phyloP scores from a whole-genome alignment of 2,888 invertebrate species.

The Urechis unicinctus region DNA sequence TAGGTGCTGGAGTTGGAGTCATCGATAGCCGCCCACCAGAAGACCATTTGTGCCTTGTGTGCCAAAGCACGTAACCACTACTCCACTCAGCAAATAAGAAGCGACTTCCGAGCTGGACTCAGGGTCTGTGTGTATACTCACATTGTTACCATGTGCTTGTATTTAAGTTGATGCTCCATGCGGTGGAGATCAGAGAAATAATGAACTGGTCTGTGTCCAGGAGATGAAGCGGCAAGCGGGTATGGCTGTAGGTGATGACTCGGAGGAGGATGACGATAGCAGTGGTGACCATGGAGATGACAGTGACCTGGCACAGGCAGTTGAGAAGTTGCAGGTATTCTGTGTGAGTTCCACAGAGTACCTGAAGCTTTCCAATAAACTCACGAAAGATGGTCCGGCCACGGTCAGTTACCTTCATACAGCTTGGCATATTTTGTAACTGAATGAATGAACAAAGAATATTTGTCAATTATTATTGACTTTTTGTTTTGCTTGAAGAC shows the following conservation, averaged over 20 bases:
- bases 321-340: constrained; percentile 30
- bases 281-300: constrained; percentile 21
- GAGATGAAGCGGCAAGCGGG: neutral
- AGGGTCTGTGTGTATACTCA: constrained; percentile 18
- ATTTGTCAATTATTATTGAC: neutral
- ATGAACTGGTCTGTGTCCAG: neutral
- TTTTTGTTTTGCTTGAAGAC: neutral
- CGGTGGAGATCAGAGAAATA: neutral
- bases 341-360: constrained; percentile 34
- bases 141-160: neutral
- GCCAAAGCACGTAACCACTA: constrained; percentile 29
- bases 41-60: constrained; percentile 20
- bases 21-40: neutral
- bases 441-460: no score
- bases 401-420: constrained; percentile 19
- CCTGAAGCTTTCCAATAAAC: constrained; percentile 27
- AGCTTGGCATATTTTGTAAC: neutral
- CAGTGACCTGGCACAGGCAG: constrained; percentile 19
- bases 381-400: constrained; percentile 27
- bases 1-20: no score
- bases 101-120: constrained; percentile 31
- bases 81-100: constrained; percentile 23
- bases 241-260: constrained; percentile 5
- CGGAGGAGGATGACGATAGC: constrained; percentile 23
- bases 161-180: neutral